A percentile compares a stretch with the other conserved stretches of the same genome.
These are phyloP conservation scores for Holotrichia oblita DNA, from an alignment of 1,140 invertebrate genomes.

Conservation along the genomic window DNA sequence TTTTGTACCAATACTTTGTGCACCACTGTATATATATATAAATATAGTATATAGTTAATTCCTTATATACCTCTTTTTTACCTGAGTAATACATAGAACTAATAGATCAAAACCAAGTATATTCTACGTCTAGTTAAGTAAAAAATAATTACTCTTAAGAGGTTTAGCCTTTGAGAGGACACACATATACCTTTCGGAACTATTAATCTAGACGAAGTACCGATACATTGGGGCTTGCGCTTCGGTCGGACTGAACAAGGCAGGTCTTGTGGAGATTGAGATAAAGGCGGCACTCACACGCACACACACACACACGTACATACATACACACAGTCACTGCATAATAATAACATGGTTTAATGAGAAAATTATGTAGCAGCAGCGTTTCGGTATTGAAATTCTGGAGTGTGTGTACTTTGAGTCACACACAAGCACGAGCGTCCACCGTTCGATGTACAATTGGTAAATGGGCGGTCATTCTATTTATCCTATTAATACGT, in stretches of 20 bases:
- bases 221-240: not conserved
- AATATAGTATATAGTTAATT: too few relatives aligned
- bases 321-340: not conserved
- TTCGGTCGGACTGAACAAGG: too few relatives aligned
- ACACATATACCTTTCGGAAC: not conserved
- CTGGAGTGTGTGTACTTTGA: not conserved
- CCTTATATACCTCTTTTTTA: too few relatives aligned
- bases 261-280: not conserved
- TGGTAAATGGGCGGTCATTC: not conserved
- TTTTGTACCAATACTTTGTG: too few relatives aligned
- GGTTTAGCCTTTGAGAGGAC: constrained; percentile 14
- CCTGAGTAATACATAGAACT: not conserved
- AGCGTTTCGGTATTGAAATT: not conserved
- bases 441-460: not conserved
- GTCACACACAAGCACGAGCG: not conserved
- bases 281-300: not conserved
- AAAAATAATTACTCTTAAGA: constrained; percentile 33
- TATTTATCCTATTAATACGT: not conserved
- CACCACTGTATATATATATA: too few relatives aligned
- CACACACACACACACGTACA: too few relatives aligned
- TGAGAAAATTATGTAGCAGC: constrained; percentile 33
- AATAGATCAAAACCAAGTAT: not conserved
- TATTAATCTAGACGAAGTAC: constrained; percentile 16
- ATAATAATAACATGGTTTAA: constrained; percentile 33
- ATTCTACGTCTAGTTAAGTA: constrained; percentile 18